Evolutionary conservation across 2,888 invertebrate species (phyloP), one percentile per base, ranked within the genome.

Genomic region (Eilema griseolum): DNA sequence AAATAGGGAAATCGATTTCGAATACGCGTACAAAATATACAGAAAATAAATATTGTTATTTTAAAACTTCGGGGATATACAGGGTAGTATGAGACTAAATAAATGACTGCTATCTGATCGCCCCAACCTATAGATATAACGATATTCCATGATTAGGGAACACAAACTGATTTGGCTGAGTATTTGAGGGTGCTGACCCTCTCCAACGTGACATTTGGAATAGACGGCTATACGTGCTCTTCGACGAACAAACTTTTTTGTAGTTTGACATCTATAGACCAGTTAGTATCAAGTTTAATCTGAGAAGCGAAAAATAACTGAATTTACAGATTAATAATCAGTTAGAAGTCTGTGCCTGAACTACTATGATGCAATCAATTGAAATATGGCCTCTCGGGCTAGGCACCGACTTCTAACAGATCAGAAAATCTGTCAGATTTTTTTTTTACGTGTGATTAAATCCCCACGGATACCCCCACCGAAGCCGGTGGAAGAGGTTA

Each of bases 121-220:
- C 46, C 46, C 20, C 46, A 20, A 46, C 46, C 16, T 46, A 46
- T 7, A 46, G 46, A 46, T 46, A 41, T 46, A 46, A 20, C 16
- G 46, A 46, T 46, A 46, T 46, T 16, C 46, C 46, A 59, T 67
- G 56, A 76, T 61, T 28, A 28, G 10, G 7, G 46, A n/a, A 26
- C 11, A 26, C 14, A 28, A 20, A 46, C 46, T 46, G 46, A 46
- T 46, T 46, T 46, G 7, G 46, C 46, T 46, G 46, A 20, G 46
- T 46, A 46, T 46, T 46, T 46, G 20, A 46, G 46, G 46, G 20
- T 20, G 7, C 46, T 46, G 41, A 41, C 41, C 41, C 41, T 16
- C 1, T 14, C 41, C 2, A 16, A 46, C 46, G 46, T 46, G 46
- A 46, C 20, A 20, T 46, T 46, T 46, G 46, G 46, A 46, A 46